A percentile compares a stretch with the other conserved stretches of the same genome.
phyloP scores from a whole-genome alignment of 2,113 vertebrate genomes.

The Terrapene triunguis region DNA sequence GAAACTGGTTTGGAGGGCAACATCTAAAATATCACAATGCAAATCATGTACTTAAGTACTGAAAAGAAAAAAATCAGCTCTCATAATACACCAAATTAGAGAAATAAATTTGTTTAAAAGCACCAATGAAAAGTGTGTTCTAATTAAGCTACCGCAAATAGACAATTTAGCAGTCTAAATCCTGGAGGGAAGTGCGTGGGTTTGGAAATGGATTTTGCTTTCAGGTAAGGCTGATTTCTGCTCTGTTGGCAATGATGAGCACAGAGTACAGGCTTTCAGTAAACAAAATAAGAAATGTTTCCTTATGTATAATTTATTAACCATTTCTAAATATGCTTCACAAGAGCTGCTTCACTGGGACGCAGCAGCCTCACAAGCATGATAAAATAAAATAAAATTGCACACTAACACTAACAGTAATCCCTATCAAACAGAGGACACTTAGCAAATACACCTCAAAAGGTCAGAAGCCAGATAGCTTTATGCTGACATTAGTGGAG shows the following conservation, averaged over 20 bases:
- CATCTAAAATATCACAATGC: slow-evolving; percentile 9
- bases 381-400: slow-evolving; percentile 49
- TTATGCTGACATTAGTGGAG: slow-evolving; percentile 21
- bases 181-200: slow-evolving; percentile 2
- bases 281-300: slow-evolving; percentile 47
- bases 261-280: slow-evolving; percentile 24
- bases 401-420: slow-evolving; percentile 35
- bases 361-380: slow-evolving; percentile 1
- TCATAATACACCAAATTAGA: slow-evolving; percentile 26
- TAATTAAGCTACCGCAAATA: slow-evolving; percentile 22
- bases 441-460: slow-evolving; percentile 20
- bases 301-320: slow-evolving; percentile 74
- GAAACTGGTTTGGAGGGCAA: neutral
- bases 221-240: slow-evolving; percentile 11
- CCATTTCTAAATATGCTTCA: slow-evolving; percentile 63
- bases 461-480: slow-evolving; percentile 39
- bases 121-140: slow-evolving; percentile 29
- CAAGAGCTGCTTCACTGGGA: neutral
- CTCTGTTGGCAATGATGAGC: slow-evolving; percentile 18
- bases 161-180: neutral
- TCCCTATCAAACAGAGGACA: slow-evolving; percentile 39
- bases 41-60: slow-evolving; percentile 14
- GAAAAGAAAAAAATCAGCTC: neutral
- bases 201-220: slow-evolving; percentile 15
- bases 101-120: slow-evolving; percentile 50